Evolutionary conservation across 2,113 vertebrate species (phyloP).

Genomic region (Myiopsitta monachus): DNA sequence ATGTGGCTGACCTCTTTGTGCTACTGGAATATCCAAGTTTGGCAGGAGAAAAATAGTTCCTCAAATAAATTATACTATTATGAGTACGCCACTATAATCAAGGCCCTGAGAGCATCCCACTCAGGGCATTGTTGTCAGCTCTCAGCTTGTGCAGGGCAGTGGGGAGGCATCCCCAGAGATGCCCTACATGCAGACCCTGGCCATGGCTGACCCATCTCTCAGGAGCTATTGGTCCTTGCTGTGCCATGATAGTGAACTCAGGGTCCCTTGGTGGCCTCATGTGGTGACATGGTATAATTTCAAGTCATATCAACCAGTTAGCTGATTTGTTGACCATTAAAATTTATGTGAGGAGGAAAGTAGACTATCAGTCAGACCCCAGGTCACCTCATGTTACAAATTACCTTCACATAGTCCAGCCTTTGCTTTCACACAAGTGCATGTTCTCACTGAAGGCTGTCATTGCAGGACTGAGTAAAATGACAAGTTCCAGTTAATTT

Average conservation of each 20-base stretch:
- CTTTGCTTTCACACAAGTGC: not conserved
- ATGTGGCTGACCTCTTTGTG: not conserved
- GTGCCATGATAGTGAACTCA: accelerated
- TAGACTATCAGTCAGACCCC: not conserved
- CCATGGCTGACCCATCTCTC: not conserved
- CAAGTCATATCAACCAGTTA: not conserved
- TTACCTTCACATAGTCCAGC: not conserved
- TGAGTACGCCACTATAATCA: not conserved
- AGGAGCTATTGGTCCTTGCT: not conserved
- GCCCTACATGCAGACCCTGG: accelerated
- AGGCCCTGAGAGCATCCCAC: not conserved
- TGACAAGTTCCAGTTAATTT: not conserved
- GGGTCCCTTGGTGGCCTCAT: not conserved
- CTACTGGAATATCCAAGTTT: not conserved
- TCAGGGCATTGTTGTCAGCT: not conserved
- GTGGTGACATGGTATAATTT: not conserved
- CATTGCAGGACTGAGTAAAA: not conserved
- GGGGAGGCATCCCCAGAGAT: not conserved
- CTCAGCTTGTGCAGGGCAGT: not conserved
- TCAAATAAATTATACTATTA: not conserved
- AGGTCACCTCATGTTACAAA: not conserved
- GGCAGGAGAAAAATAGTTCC: not conserved
- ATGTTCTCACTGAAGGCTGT: not conserved
- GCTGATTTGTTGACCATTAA: not conserved
- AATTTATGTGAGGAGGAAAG: not conserved